Evolutionary conservation across 2,888 invertebrate genomes (phyloP), one percentile per base, ranked within the genome.

Genomic region (Eupithecia abbreviata): DNA sequence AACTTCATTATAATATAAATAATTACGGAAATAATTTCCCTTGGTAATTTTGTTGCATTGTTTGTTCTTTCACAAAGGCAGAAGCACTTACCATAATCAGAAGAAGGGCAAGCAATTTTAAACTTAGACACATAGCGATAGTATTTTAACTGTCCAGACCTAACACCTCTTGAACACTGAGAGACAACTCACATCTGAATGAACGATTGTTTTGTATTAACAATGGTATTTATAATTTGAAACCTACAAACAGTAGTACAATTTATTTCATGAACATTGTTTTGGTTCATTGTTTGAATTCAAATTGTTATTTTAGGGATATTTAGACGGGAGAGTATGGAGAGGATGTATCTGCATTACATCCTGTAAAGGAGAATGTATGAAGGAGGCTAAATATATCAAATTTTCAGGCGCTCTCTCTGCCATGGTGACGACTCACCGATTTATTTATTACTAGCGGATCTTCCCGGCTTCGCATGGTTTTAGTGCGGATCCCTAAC

Each of bases 191-290:
- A 18, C 18, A 12, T 10, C 13, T 3, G 3, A 66, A 66, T 42
- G 66, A 42, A 13, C 15, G 41, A 66, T 66, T 66, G 42, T 58
- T 18, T 18, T 58, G 2, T 42, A 66, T 42, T 42, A 42, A 66
- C 66, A 66, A 66, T 66, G 66, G 42, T 66, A 43, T 66, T 66
- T 66, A 43, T 66, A 7, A 42, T 62, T 62, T 62, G 30, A 62
- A 9, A 18, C 18, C 9, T 58, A 18, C 58, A 58, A 58, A 62
- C 62, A 62, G 58, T 15, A n/a, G 18, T 58, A 58, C 10, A 62
- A 4, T 62, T 62, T 62, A 62, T 62, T 30, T 58, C 3, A 30
- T 62, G 12, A 1, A 62, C 4, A 62, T 12, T 62, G 62, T 62
- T 62, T 30, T 62, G 10, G 30, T 62, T 62, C 62, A 62, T 62